Evolutionary conservation across 2,113 vertebrate species (phyloP).

Genomic region (Halcyon senegalensis): DNA sequence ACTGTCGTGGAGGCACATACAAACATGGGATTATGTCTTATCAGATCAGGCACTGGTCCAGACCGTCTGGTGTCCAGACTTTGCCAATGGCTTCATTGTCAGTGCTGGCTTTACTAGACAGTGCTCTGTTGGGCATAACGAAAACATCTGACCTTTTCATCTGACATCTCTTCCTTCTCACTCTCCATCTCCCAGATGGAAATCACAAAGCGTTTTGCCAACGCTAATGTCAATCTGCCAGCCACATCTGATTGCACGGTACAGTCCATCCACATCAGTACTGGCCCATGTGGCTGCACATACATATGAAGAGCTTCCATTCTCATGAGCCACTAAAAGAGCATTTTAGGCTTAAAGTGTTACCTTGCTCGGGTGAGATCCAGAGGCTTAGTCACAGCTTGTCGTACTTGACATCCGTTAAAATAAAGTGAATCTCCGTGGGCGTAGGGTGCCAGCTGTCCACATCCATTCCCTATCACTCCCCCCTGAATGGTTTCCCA

Average conservation of each 20-base stretch:
- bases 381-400: conserved; percentile 93
- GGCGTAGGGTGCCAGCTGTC: conserved; percentile 94
- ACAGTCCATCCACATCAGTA: background rate
- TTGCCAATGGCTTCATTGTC: conserved; percentile 39
- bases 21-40: conserved; percentile 32
- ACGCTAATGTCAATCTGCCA: background rate
- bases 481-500: conserved; percentile 97
- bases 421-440: conserved; percentile 98
- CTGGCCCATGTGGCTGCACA: background rate
- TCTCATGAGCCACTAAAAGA: background rate
- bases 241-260: background rate
- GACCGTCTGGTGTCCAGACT: conserved; percentile 8
- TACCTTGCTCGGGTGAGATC: conserved; percentile 98
- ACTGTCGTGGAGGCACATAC: background rate
- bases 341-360: background rate
- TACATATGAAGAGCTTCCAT: background rate
- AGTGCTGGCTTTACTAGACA: background rate
- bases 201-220: background rate
- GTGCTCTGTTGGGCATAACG: background rate
- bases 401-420: conserved; percentile 94
- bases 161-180: background rate
- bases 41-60: conserved; percentile 45
- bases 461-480: conserved; percentile 92
- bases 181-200: background rate
- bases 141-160: conserved; percentile 51